phyloP scores from a whole-genome alignment of 2,888 invertebrate species.

The Amiota minor region DNA sequence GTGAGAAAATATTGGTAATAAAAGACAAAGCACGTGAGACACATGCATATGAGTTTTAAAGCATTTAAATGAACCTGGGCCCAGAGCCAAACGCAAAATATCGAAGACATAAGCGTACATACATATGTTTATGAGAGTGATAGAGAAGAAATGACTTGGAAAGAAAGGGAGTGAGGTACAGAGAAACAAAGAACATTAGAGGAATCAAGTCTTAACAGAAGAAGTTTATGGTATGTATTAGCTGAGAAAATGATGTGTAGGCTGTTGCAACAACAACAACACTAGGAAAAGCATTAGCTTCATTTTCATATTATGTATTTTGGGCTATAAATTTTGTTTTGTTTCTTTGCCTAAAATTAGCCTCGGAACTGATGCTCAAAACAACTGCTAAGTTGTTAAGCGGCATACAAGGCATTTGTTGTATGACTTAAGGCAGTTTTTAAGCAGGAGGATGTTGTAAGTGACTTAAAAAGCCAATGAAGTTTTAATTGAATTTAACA shows the following conservation, averaged over 20 bases:
- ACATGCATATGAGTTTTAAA: slow-evolving; percentile 26
- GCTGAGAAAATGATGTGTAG: background rate
- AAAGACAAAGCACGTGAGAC: slow-evolving; percentile 25
- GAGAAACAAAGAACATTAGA: too few species aligned
- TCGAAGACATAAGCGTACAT: background rate
- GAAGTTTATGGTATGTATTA: background rate
- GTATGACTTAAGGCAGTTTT: too few species aligned
- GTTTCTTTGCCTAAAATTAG: slow-evolving; percentile 3
- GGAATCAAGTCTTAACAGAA: background rate
- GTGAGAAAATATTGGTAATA: slow-evolving; percentile 22
- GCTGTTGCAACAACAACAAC: too few species aligned
- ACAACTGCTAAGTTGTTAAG: background rate
- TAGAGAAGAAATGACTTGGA: too few species aligned
- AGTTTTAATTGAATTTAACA: too few species aligned
- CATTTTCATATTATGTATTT: too few species aligned
- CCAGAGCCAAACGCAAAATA: background rate
- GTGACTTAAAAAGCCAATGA: too few species aligned
- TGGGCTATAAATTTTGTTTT: slow-evolving; percentile 10
- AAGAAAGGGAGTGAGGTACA: too few species aligned
- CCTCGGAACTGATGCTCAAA: background rate
- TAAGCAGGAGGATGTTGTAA: too few species aligned
- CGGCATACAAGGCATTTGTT: background rate
- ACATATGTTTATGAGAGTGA: background rate
- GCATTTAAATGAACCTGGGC: slow-evolving; percentile 14
- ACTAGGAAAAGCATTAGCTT: too few species aligned